Evolutionary conservation across 1,140 invertebrate genomes (phyloP).

Genomic region (Halyomorpha halys): DNA sequence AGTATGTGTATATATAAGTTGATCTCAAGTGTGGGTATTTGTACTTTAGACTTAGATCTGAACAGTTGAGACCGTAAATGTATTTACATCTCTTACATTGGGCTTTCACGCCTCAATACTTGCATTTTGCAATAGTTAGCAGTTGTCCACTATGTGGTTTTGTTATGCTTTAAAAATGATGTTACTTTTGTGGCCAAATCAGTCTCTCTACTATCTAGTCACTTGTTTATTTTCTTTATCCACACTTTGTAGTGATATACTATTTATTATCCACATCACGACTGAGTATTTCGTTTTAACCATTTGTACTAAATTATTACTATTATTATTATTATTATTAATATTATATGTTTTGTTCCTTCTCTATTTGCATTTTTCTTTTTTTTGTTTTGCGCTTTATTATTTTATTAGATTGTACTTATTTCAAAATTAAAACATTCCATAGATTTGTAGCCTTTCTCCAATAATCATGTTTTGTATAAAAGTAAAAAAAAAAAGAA

Average conservation of each 20-base stretch:
- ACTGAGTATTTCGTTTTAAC: slow-evolving; percentile 20
- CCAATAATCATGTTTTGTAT: slow-evolving; percentile 15
- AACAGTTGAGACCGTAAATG: slow-evolving; percentile 18
- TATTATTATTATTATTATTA: slow-evolving; percentile 7
- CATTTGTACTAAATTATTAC: slow-evolving; percentile 23
- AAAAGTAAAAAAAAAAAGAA: background rate
- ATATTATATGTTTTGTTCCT: slow-evolving; percentile 23
- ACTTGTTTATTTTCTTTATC: slow-evolving; percentile 24
- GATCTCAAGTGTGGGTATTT: slow-evolving; percentile 28
- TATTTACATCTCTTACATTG: slow-evolving; percentile 18
- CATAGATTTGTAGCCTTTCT: slow-evolving; percentile 20
- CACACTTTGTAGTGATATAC: slow-evolving; percentile 26
- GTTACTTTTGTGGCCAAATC: slow-evolving; percentile 4
- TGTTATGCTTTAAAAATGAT: slow-evolving; percentile 12
- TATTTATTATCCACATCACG: slow-evolving; percentile 26
- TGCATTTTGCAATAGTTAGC: slow-evolving; percentile 18
- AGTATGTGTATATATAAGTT: slow-evolving; percentile 27
- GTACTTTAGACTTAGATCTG: slow-evolving; percentile 17
- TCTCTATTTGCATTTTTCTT: slow-evolving; percentile 22
- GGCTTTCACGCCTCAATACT: slow-evolving; percentile 20
- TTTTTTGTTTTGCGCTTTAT: slow-evolving; percentile 20
- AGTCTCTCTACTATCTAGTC: slow-evolving; percentile 25
- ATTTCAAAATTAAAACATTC: slow-evolving; percentile 25
- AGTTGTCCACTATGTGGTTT: slow-evolving; percentile 11
- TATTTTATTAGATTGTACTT: slow-evolving; percentile 16